Evolutionary conservation across 2,113 vertebrate species (phyloP).

Genomic region (Piprites chloris): DNA sequence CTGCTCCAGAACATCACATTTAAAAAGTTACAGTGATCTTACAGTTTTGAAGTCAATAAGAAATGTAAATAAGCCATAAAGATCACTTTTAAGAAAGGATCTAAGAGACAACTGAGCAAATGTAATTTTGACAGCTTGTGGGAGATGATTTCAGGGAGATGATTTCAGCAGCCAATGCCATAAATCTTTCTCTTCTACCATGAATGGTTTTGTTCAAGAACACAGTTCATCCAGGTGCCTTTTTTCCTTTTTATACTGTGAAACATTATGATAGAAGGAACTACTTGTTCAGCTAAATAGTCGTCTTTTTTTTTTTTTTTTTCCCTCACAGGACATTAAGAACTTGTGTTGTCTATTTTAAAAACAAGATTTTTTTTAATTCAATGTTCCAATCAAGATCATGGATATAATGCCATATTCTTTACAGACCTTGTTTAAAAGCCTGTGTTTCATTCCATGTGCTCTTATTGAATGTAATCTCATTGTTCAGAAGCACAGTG

Average conservation of each 20-base stretch:
- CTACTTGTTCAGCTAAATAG: not conserved
- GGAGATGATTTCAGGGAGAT: not conserved
- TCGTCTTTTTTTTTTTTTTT: not conserved
- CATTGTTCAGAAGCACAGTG: not conserved
- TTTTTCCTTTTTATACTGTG: not conserved
- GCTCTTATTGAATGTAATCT: not conserved
- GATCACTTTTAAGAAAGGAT: not conserved
- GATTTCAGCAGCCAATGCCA: not conserved
- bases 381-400: not conserved
- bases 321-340: not conserved
- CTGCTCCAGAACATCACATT: not conserved
- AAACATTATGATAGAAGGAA: not conserved
- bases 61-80: not conserved
- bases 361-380: conserved; percentile 12
- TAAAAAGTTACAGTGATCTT: not conserved
- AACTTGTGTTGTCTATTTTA: not conserved
- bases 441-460: not conserved
- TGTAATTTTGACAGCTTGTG: not conserved
- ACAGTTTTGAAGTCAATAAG: not conserved
- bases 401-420: not conserved
- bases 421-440: conserved; percentile 1
- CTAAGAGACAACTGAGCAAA: not conserved
- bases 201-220: not conserved
- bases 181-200: not conserved
- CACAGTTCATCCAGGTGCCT: not conserved